Evolutionary conservation across 2,888 invertebrate genomes (phyloP).

Genomic region (Magallana nippona): DNA sequence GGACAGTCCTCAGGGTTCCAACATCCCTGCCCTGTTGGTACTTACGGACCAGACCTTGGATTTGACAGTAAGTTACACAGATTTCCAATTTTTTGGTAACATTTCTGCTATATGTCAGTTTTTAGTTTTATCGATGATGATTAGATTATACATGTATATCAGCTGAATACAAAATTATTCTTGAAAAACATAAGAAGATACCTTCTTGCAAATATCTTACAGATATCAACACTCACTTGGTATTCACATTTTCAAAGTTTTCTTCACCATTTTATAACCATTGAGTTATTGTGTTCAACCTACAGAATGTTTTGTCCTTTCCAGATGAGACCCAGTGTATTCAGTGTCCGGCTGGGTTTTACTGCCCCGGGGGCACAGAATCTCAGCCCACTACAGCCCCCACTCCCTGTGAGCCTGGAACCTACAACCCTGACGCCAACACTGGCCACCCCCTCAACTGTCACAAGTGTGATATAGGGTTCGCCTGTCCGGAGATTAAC

Average conservation of each 20-base stretch:
- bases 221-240: no score
- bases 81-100: no score
- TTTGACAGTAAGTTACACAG: constrained; percentile 65
- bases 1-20: constrained; percentile 69
- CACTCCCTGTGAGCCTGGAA: constrained; percentile 72
- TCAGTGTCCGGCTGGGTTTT: constrained; percentile 74
- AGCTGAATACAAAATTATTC: no score
- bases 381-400: constrained; percentile 70
- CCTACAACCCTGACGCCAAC: constrained; percentile 71
- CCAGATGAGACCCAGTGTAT: constrained; percentile 71
- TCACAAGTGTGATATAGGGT: constrained; percentile 72
- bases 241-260: no score
- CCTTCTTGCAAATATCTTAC: no score
- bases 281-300: background rate
- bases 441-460: constrained; percentile 75
- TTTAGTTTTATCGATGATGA: no score
- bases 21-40: constrained; percentile 77
- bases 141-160: no score
- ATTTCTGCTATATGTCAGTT: no score
- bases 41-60: constrained; percentile 69
- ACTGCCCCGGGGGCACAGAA: constrained; percentile 74
- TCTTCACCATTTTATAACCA: background rate
- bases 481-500: constrained; percentile 72
- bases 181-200: no score
- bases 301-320: constrained; percentile 33